Base-by-base conservation (phyloP, 2,113 vertebrate genomes). In the Carollia perspicillata region DNA sequence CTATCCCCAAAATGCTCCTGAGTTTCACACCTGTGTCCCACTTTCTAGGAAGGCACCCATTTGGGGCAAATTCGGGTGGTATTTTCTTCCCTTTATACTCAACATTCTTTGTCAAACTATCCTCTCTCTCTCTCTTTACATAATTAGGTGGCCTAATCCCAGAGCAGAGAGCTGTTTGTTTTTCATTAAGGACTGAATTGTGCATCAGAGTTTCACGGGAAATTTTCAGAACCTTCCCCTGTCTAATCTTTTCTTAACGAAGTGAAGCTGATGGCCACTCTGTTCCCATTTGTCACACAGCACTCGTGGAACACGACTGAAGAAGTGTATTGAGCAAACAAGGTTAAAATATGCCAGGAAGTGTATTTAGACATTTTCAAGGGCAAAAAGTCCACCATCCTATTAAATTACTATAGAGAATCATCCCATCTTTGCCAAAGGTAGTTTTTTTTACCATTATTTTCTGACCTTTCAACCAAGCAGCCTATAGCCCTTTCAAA, bases 161-260 rank as follows among this genome's bases (percentile, higher is more conserved):
- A 86, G 33, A 86, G 96, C 86, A 65, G 49, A 94, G 84, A 33
- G 10, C 18, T 90, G 69, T 96, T 97, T 97, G 89, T 83, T 96
- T 96, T 98, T 97, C 94, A 98, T 97, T 96, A 97, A 93, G 37
- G 33, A 84, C 71, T 89, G 47, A 97, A 65, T 89, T 95, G 35
- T 87, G n/a, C 60, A 81, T 94, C 96, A 90, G 93, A 93, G 35
- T 87, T 94, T 93, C 95, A 87, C 79, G 93, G 93, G 92, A 84
- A 95, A 93, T 44, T 91, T 91, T 86, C 35, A 74, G 79, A 93
- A 84, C 93, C 78, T 89, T 65, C 58, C 75, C 58, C 35, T 60
- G 74, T 58, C 40, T 97, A 95, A 97, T 97, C 96, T 97, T 95
- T 80, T 60, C 93, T 84, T 97, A 97, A 97, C 96, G 91, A 97